Conservation (phyloP, 2,888 invertebrate species). For the Torymus aiolomorphi region DNA sequence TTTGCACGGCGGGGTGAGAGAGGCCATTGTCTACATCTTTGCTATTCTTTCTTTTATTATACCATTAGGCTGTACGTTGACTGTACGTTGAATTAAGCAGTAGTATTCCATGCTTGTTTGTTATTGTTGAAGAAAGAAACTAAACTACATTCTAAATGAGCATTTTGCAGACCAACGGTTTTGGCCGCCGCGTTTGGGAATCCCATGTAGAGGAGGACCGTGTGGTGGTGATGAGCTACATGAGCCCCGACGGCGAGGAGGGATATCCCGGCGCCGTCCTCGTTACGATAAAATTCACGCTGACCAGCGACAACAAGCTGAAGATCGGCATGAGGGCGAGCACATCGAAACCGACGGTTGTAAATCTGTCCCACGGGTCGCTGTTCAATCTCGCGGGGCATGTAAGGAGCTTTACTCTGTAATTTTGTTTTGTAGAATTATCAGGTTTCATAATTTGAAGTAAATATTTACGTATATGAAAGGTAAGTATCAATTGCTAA, state of each 20-base stretch:
- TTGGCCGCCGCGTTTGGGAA: constrained; percentile 76
- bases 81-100: too few species aligned
- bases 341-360: constrained; percentile 78
- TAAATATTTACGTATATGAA: too few species aligned
- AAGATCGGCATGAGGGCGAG: constrained; percentile 77
- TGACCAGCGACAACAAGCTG: constrained; percentile 77
- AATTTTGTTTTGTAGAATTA: too few species aligned
- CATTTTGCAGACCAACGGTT: constrained; percentile 63
- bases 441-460: too few species aligned
- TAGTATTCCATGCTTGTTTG: too few species aligned
- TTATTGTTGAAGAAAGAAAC: too few species aligned
- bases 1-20: constrained; percentile 87
- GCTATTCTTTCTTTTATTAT: too few species aligned
- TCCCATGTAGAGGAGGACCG: constrained; percentile 73
- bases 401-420: constrained; percentile 67
- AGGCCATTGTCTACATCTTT: neutral
- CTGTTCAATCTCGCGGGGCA: constrained; percentile 81
- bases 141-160: too few species aligned
- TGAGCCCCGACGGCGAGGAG: constrained; percentile 79
- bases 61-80: too few species aligned
- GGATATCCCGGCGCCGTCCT: constrained; percentile 80
- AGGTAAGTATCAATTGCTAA: too few species aligned
- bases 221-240: constrained; percentile 74
- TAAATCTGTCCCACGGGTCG: constrained; percentile 80
- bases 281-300: constrained; percentile 76